Evolutionary conservation across 2,888 invertebrate genomes (phyloP), one percentile per base, ranked within the genome.

Genomic region (Drosophila anceps): DNA sequence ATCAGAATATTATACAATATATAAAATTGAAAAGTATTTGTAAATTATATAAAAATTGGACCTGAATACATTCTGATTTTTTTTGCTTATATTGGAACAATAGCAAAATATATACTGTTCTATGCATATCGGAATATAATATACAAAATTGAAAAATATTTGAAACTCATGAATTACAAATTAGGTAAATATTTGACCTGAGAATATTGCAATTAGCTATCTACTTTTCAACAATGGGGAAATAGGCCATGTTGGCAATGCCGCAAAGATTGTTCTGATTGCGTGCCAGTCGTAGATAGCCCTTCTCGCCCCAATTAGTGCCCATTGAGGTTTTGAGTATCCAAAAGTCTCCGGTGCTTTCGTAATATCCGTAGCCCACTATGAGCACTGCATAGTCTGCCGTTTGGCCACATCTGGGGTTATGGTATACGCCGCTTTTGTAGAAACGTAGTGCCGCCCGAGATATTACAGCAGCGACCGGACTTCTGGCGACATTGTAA

Each of bases 401-500:
- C 0, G 1, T 0, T 8, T 37, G 20, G 12, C 33, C 7, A 31
- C 74, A 74, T 0, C 3, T n/a, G 0, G 24, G 0, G 10, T 63
- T 57, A 20, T 64, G 27, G 48, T 33, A 74, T 0, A 74, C 48
- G 12, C 74, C 74, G 0, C 33, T 4, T 24, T 57, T 57, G 9
- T 61, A 74, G 41, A 29, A 53, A 6, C 37, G 20, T 0, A 74
- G 24, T 9, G 44, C 74, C 27, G 55, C 48, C 2, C 41, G 18
- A 2, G 75, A 69, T n/a, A 74, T 69, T 1, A 44, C 55, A 15
- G 74, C 74, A 1, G 64, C 50, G 0, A 74, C 74, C 5, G 74
- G 74, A 0, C 76, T 69, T 0, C 33, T 18, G 15, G 29, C 37
- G 1, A 74, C 74, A 39, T 53, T 24, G 1, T 6, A 3, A 10